Evolutionary conservation across 1,140 invertebrate genomes (phyloP), one percentile per base, ranked within the genome.

Genomic region (Holotrichia oblita): DNA sequence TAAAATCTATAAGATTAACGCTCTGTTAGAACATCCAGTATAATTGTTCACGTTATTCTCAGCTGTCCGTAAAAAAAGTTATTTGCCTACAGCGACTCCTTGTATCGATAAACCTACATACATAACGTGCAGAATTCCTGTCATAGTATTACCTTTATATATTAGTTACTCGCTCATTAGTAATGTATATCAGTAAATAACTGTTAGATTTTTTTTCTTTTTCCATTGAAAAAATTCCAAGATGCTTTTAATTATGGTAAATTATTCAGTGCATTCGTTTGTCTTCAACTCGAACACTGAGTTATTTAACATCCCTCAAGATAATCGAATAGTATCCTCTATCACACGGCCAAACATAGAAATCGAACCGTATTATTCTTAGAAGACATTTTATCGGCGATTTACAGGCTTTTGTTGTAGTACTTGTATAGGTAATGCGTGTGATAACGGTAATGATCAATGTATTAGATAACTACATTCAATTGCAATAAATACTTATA

Each of bases 221-320:
- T 34, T 20, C 48, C 2, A 12, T 22, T 20, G 22, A 17, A 69
- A 22, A 22, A 69, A 69, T 69, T 69, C 61, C 61, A 22, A 69
- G 17, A 69, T 69, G 61, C 27, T 22, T 69, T 69, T 69, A 69
- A 69, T 69, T 69, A 69, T 69, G 61, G 61, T 69, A 69, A 69
- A 69, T 69, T 69, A 69, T 69, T 27, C 61, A 69, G 61, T 20
- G 61, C 12, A 69, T 69, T 69, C 22, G 61, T 27, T 2, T 20
- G 27, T 69, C 22, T 20, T 69, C 48, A 7, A 7, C 14, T 55
- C 48, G 48, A 55, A 17, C 48, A 17, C 48, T 14, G n/a, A 55
- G 48, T 55, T 55, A 14, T 55, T 55, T 55, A 55, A 17, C 48
- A 55, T 17, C 48, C 48, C 48, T 55, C 61, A 22, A 27, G 61